Evolutionary conservation across 2,888 invertebrate species (phyloP), one percentile per base, ranked within the genome.

Genomic region (Caenorhabditis angaria): DNA sequence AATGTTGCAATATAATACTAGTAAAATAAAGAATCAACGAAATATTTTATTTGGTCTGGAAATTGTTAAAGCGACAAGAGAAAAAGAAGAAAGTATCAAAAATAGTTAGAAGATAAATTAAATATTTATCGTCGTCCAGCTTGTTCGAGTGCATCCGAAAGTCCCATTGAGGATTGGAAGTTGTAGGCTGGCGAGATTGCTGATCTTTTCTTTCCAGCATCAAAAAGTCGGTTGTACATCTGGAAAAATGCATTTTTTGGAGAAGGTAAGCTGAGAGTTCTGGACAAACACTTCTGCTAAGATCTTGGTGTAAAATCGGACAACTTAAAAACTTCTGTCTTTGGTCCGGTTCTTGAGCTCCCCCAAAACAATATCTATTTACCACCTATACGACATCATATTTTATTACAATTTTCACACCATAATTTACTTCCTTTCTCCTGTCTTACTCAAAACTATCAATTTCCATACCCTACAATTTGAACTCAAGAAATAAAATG

Each of bases 161-260:
- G 61, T 32, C 69, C 69, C 51, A 70, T 54, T 29, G 57, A 64
- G 8, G 61, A 48, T 48, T 76, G 66, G 54, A 78, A 62, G 28
- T 74, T 70, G 53, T 72, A 74, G 20, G 78, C 69, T n/a, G 78
- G 78, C 10, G 76, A 70, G 62, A 76, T 61, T 41, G 65, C 66
- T 22, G 53, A 35, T n/a, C 69, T 29, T 35, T 64, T 61, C 67
- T 78, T 78, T 22, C 78, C 78, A 20, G 76, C 78, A 25, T 71
- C 74, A 51, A 76, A 76, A 12, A 78, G 59, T 24, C 70, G 73
- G 59, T 67, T 76, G 71, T 78, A 78, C 74, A 76, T 71, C 78
- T 78, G 69, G 28, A 71, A 47, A n/a, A n/a, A n/a, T n/a, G n/a
- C n/a, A n/a, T n/a, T n/a, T n/a, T n/a, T n/a, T n/a, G n/a, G n/a